phyloP scores from a whole-genome alignment of 1,140 invertebrate species.

The Saxidomus purpurata region DNA sequence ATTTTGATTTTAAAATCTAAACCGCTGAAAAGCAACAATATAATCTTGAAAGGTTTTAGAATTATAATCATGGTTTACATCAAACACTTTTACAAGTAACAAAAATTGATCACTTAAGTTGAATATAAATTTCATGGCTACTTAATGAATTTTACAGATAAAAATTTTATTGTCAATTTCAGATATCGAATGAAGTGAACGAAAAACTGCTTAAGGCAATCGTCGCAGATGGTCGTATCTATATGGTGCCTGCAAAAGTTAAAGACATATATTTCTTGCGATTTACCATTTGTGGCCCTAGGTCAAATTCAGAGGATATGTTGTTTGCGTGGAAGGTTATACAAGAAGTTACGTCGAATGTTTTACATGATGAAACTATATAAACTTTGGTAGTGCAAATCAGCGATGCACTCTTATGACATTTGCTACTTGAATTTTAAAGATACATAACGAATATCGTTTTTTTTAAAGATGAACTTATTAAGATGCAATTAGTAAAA shows the following conservation, averaged over 20 bases:
- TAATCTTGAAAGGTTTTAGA: no score
- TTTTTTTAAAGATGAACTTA: no score
- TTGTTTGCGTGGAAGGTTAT: conserved; percentile 95
- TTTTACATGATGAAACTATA: not conserved
- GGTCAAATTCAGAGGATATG: conserved; percentile 91
- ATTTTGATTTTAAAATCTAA: no score
- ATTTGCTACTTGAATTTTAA: no score
- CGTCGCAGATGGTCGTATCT: conserved; percentile 93
- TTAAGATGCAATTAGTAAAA: no score
- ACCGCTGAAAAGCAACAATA: no score
- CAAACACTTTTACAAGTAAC: conserved; percentile 71
- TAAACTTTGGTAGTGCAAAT: no score
- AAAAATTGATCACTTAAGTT: conserved; percentile 92
- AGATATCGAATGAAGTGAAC: conserved; percentile 92
- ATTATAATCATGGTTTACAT: no score
- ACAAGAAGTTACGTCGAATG: conserved; percentile 79
- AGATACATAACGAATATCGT: no score
- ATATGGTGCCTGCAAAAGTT: conserved; percentile 92
- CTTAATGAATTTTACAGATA: conserved; percentile 93
- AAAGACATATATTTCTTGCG: conserved; percentile 90
- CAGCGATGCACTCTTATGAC: no score
- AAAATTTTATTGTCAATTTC: conserved; percentile 93
- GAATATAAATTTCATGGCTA: conserved; percentile 91
- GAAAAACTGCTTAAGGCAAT: conserved; percentile 92
- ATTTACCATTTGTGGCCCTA: conserved; percentile 93